phyloP scores from a whole-genome alignment of 2,888 invertebrate species.

The Athalia circularis region DNA sequence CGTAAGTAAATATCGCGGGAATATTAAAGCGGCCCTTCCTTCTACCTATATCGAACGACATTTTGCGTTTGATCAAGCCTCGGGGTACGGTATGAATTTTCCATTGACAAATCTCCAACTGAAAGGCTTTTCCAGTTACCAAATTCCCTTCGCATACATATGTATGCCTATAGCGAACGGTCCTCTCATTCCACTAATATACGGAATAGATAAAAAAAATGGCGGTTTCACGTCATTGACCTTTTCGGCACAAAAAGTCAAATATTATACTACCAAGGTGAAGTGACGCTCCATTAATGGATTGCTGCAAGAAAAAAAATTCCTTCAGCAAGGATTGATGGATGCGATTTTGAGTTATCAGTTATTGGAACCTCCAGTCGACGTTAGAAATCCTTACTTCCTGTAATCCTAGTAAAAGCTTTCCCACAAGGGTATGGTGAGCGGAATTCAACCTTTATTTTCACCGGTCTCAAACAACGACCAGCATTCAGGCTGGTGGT shows the following conservation, averaged over 20 bases:
- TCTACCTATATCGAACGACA: not conserved
- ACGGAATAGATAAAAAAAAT: not conserved
- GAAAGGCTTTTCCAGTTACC: slow-evolving; percentile 6
- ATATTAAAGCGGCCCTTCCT: slow-evolving; percentile 14
- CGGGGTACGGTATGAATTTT: slow-evolving; percentile 1
- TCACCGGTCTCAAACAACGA: not conserved
- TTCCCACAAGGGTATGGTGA: not conserved
- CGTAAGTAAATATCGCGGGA: slow-evolving; percentile 33
- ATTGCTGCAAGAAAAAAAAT: slow-evolving; percentile 2
- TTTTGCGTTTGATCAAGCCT: slow-evolving; percentile 30
- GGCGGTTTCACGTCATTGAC: slow-evolving; percentile 4
- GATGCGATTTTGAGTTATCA: slow-evolving; percentile 12
- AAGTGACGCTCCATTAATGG: slow-evolving; percentile 26
- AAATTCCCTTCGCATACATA: not conserved
- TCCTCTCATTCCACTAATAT: not conserved
- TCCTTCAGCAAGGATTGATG: not conserved
- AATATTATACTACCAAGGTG: not conserved
- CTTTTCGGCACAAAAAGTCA: slow-evolving; percentile 2
- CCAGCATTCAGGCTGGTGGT: slow-evolving; percentile 4
- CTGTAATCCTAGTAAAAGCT: slow-evolving; percentile 17
- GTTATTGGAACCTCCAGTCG: slow-evolving; percentile 5
- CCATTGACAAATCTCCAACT: not conserved
- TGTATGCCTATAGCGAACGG: not conserved
- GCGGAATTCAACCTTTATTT: slow-evolving; percentile 1
- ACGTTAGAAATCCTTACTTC: not conserved